A percentile compares a stretch with the other conserved stretches of the same genome.
Evolutionary conservation across 2,113 vertebrate genomes (phyloP).

Genomic region (Rhabdornis inornatus): DNA sequence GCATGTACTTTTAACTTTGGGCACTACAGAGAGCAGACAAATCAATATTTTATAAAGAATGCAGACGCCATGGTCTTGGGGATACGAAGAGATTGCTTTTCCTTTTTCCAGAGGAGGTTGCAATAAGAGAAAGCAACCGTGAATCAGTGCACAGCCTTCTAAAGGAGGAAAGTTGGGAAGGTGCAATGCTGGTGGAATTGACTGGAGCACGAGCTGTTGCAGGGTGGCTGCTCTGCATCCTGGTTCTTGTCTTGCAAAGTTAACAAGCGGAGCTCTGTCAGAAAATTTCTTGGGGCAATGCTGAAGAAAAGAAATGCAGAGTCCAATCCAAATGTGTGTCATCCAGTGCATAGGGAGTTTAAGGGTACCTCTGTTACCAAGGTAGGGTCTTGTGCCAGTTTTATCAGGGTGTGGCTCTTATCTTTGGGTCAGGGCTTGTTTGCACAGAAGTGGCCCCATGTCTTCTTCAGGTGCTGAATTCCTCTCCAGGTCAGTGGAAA

Average conservation of each 20-base stretch:
- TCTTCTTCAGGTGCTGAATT: not conserved
- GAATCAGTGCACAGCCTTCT: not conserved
- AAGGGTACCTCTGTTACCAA: not conserved
- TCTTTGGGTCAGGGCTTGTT: not conserved
- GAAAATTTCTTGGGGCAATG: not conserved
- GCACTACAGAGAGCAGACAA: not conserved
- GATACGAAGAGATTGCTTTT: not conserved
- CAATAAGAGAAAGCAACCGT: not conserved
- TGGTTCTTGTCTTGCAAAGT: not conserved
- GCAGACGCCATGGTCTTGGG: not conserved
- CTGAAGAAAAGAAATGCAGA: not conserved
- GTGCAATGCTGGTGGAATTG: not conserved
- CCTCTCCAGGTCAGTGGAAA: not conserved
- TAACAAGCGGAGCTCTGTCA: not conserved
- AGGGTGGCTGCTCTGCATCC: not conserved
- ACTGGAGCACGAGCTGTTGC: not conserved
- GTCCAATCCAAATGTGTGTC: not conserved
- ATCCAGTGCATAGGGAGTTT: not conserved
- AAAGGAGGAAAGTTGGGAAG: not conserved
- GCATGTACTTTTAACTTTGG: not conserved
- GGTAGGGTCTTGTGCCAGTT: not conserved
- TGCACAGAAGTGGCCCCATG: not conserved
- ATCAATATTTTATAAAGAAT: constrained; percentile 1
- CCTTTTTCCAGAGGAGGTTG: not conserved
- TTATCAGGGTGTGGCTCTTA: not conserved